Evolutionary conservation across 1,140 invertebrate genomes (phyloP).

Genomic region (Drosophila arawakana): DNA sequence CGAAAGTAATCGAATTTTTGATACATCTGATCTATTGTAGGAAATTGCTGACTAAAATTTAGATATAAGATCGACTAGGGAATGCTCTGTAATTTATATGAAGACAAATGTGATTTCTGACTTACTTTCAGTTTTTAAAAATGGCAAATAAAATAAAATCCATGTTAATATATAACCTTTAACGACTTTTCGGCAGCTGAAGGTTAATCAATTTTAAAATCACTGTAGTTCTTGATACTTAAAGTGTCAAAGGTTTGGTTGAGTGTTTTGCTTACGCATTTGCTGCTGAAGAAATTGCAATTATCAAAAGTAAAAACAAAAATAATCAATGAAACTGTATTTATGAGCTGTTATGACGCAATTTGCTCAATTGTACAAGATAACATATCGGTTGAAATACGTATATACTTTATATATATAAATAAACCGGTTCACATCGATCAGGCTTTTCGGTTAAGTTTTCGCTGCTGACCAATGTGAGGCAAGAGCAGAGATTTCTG

Average conservation of each 20-base stretch:
- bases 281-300: slow-evolving; percentile 46
- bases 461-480: slow-evolving; percentile 51
- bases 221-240: too few relatives aligned
- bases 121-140: too few relatives aligned
- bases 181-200: too few relatives aligned
- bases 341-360: slow-evolving; percentile 63
- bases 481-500: slow-evolving; percentile 58
- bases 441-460: slow-evolving; percentile 53
- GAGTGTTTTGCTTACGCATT: neutral
- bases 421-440: slow-evolving; percentile 40
- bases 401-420: slow-evolving; percentile 15
- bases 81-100: neutral
- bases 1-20: neutral
- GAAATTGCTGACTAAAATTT: neutral
- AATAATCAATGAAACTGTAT: slow-evolving; percentile 27
- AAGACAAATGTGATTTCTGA: too few relatives aligned
- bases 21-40: neutral
- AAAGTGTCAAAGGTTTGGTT: neutral
- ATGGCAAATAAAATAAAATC: too few relatives aligned
- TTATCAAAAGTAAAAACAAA: slow-evolving; percentile 41
- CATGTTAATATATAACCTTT: too few relatives aligned
- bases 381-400: slow-evolving; percentile 44
- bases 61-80: neutral
- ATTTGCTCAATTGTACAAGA: slow-evolving; percentile 46
- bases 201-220: too few relatives aligned